Percentiles rank a stretch among this genome's conserved stretches.
phyloP scores from a whole-genome alignment of 2,113 vertebrate species.

The Epinephelus fuscoguttatus region DNA sequence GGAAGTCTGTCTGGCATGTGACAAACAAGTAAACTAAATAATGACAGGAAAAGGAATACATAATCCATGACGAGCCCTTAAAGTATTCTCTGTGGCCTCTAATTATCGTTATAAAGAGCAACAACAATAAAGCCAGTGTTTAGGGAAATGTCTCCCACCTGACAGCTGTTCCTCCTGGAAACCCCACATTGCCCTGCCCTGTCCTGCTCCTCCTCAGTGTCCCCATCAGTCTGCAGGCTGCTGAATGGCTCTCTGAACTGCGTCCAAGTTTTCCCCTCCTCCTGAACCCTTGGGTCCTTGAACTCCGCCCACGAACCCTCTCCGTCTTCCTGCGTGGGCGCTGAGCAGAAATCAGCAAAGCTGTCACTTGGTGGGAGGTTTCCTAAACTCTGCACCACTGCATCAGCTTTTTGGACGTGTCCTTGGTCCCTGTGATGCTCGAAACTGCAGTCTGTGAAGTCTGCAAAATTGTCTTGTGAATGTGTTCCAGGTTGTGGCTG shows the following conservation, averaged over 20 bases:
- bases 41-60: background rate
- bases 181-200: slow-evolving; percentile 80
- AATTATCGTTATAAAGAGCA: background rate
- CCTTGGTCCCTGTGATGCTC: slow-evolving; percentile 44
- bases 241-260: slow-evolving; percentile 85
- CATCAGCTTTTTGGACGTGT: slow-evolving; percentile 27
- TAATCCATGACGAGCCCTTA: background rate
- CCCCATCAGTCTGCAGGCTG: slow-evolving; percentile 60
- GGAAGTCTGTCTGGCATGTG: background rate
- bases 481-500: slow-evolving; percentile 74
- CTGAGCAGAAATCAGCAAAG: slow-evolving; percentile 96
- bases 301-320: slow-evolving; percentile 89
- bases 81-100: background rate
- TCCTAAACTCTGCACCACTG: slow-evolving; percentile 27
- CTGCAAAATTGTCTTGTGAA: slow-evolving; percentile 80
- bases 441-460: background rate
- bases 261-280: slow-evolving; percentile 86
- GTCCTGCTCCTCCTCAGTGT: slow-evolving; percentile 74
- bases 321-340: slow-evolving; percentile 75
- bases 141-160: slow-evolving; percentile 81
- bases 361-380: slow-evolving; percentile 90
- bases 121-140: background rate
- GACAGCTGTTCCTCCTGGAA: slow-evolving; percentile 68
- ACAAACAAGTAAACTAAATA: background rate
- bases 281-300: slow-evolving; percentile 75